Conservation (phyloP, 2,113 vertebrate species). For the Junco hyemalis region DNA sequence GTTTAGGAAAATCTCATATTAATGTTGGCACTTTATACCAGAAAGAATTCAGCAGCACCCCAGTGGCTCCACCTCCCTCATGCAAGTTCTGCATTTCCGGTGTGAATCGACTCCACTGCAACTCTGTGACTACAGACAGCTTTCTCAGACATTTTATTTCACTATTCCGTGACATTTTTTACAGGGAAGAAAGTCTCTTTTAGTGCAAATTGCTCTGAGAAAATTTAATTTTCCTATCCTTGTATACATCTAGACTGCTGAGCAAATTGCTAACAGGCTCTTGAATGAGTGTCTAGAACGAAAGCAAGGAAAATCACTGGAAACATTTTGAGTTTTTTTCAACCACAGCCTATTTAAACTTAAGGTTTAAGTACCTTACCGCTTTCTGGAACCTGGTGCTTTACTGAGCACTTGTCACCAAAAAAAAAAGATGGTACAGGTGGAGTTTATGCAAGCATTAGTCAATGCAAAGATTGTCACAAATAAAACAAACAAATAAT, state of each 20-base stretch:
- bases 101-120: not conserved
- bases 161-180: not conserved
- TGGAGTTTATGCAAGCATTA: not conserved
- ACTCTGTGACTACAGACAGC: not conserved
- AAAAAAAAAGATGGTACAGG: not conserved
- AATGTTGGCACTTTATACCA: not conserved
- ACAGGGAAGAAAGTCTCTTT: not conserved
- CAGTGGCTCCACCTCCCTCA: not conserved
- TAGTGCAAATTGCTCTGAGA: not conserved
- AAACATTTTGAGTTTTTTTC: not conserved
- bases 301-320: not conserved
- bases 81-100: not conserved
- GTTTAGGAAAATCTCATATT: not conserved
- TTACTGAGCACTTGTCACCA: not conserved
- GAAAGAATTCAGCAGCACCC: not conserved
- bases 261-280: not conserved
- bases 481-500: not conserved
- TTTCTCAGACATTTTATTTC: not conserved
- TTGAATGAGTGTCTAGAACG: not conserved
- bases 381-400: not conserved
- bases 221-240: not conserved
- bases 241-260: accelerated
- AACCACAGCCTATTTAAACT: not conserved
- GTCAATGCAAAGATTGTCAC: not conserved
- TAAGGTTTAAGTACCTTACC: not conserved